Percentiles rank a stretch among this genome's conserved stretches.
phyloP scores from a whole-genome alignment of 2,797 vertebrate species.

The Sebastes ruberrimus region DNA sequence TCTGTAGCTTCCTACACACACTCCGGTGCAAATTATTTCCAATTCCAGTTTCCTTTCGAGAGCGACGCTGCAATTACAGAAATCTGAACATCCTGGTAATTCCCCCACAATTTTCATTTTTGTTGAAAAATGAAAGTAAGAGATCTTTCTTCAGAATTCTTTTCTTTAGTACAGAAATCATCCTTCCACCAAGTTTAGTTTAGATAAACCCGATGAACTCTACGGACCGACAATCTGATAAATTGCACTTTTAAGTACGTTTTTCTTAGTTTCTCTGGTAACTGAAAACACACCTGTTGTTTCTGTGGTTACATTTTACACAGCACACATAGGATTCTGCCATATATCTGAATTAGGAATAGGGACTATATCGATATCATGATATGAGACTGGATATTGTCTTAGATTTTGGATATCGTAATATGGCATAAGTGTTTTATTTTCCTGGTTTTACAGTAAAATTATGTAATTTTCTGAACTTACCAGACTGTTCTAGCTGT shows the following conservation, averaged over 20 bases:
- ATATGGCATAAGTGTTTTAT: too few species aligned
- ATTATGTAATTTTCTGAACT: too few species aligned
- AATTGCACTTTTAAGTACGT: neutral
- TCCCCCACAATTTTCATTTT: slow-evolving; percentile 60
- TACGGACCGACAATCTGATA: neutral
- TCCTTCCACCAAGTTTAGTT: neutral
- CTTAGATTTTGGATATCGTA: too few species aligned
- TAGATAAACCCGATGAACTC: neutral
- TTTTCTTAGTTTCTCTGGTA: neutral
- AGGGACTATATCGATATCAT: too few species aligned
- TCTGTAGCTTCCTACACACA: slow-evolving; percentile 75
- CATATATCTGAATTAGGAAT: neutral
- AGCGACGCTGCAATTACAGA: slow-evolving; percentile 78
- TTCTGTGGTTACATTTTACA: neutral
- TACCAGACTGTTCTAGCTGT: too few species aligned
- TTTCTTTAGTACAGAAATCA: neutral
- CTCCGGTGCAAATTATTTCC: slow-evolving; percentile 75
- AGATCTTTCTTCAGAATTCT: slow-evolving; percentile 35
- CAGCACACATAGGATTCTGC: neutral
- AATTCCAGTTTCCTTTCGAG: slow-evolving; percentile 73
- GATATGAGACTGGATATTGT: too few species aligned
- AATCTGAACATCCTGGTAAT: slow-evolving; percentile 67
- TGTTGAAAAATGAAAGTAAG: slow-evolving; percentile 37
- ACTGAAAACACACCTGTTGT: neutral
- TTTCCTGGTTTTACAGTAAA: too few species aligned